phyloP scores from a whole-genome alignment of 1,140 invertebrate species.

The Drosophila kepulauana region DNA sequence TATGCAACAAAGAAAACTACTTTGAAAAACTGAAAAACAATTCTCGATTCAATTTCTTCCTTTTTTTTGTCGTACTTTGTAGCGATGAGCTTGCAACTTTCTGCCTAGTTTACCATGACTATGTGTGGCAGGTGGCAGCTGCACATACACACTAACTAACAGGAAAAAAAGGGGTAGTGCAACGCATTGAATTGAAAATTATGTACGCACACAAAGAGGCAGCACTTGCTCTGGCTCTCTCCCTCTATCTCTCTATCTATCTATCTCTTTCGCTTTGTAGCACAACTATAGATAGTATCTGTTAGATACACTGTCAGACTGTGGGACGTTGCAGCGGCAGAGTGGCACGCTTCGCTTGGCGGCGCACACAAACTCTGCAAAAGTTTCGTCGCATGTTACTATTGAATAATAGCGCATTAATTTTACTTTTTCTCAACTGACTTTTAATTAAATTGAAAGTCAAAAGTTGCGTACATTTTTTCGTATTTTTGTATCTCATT shows the following conservation, averaged over 20 bases:
- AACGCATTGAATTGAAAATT: slow-evolving; percentile 59
- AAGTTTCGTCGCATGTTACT: slow-evolving; percentile 53
- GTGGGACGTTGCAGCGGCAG: neutral
- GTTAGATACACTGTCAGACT: slow-evolving; percentile 14
- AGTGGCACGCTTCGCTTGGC: slow-evolving; percentile 48
- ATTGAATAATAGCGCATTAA: slow-evolving; percentile 63
- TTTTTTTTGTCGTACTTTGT: neutral
- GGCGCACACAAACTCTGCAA: slow-evolving; percentile 23
- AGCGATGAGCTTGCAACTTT: slow-evolving; percentile 58
- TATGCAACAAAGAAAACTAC: slow-evolving; percentile 52
- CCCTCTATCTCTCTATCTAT: neutral
- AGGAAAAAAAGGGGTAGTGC: slow-evolving; percentile 27
- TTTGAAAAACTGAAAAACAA: slow-evolving; percentile 46
- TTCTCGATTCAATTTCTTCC: slow-evolving; percentile 30
- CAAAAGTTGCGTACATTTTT: slow-evolving; percentile 33
- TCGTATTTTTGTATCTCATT: slow-evolving; percentile 4
- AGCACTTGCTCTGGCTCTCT: neutral
- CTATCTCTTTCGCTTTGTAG: slow-evolving; percentile 5
- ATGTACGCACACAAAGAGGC: slow-evolving; percentile 39
- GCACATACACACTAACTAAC: neutral
- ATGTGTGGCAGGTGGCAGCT: slow-evolving; percentile 40
- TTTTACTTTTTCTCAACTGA: slow-evolving; percentile 54
- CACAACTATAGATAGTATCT: slow-evolving; percentile 34
- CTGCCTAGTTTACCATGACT: slow-evolving; percentile 33
- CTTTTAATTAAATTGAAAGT: slow-evolving; percentile 68